These are phyloP conservation scores for Montipora capricornis DNA, from an alignment of 64 coral and sea anemone species.

Conservation along the genomic window DNA sequence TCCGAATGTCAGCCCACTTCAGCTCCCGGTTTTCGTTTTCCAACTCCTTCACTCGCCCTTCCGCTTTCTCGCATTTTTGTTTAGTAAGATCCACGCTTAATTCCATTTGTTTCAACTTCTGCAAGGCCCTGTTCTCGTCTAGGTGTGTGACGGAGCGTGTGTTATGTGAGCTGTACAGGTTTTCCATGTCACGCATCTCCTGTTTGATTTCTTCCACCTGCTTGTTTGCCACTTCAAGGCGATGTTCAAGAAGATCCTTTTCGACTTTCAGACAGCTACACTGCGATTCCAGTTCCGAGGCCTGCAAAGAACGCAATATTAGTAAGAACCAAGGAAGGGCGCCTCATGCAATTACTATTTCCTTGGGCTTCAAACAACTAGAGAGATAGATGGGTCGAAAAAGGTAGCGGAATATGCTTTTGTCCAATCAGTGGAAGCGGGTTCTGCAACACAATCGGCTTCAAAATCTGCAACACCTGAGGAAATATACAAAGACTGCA, in stretches of 20 bases:
- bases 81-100: constrained; percentile 55
- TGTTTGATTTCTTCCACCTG: constrained; percentile 52
- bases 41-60: constrained; percentile 39
- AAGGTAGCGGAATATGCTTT: no score
- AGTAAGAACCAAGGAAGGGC: neutral
- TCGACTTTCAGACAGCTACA: constrained; percentile 30
- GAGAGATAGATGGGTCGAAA: no score
- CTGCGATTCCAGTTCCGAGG: constrained; percentile 45
- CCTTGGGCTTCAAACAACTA: no score
- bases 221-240: constrained; percentile 18
- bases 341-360: neutral
- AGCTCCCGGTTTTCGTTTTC: constrained; percentile 59
- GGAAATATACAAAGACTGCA: no score
- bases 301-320: neutral
- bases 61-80: constrained; percentile 56
- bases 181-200: constrained; percentile 55
- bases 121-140: constrained; percentile 17
- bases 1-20: constrained; percentile 43
- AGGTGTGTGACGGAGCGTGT: neutral
- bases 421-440: no score
- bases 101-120: constrained; percentile 57
- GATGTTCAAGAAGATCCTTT: constrained; percentile 52
- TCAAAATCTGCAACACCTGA: no score
- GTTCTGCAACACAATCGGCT: no score
- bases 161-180: constrained; percentile 46